phyloP scores from a whole-genome alignment of 2,888 invertebrate genomes.

The Gymnocheta viridis region DNA sequence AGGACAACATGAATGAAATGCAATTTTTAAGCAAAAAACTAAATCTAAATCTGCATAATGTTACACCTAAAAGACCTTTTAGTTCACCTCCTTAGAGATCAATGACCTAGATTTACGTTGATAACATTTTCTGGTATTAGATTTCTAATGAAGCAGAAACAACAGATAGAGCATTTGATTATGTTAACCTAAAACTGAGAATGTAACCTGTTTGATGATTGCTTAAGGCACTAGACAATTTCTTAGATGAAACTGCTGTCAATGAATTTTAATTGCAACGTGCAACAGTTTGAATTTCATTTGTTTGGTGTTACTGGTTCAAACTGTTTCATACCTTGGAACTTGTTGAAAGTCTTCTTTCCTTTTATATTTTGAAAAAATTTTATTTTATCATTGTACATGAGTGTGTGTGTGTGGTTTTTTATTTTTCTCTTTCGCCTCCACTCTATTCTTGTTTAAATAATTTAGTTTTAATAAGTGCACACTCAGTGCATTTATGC shows the following conservation, averaged over 20 bases:
- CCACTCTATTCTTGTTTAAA: constrained; percentile 10
- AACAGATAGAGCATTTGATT: background rate
- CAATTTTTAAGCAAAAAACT: background rate
- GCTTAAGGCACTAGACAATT: background rate
- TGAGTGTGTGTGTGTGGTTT: background rate
- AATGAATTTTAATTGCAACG: constrained; percentile 9
- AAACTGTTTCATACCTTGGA: background rate
- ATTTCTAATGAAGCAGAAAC: constrained; percentile 32
- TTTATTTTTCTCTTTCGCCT: background rate
- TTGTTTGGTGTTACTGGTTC: background rate
- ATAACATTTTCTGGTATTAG: background rate
- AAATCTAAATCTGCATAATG: background rate
- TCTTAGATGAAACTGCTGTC: background rate
- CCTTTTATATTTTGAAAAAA: background rate
- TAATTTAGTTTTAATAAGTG: constrained; percentile 37
- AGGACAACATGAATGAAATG: background rate
- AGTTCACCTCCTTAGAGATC: constrained; percentile 11
- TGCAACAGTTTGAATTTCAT: background rate
- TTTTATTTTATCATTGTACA: background rate
- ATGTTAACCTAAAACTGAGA: background rate
- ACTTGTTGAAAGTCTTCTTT: background rate
- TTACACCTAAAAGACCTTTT: constrained; percentile 17
- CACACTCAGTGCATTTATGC: constrained; percentile 11
- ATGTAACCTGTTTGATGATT: background rate
- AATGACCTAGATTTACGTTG: background rate